Evolutionary conservation across 2,797 vertebrate species (phyloP).

Genomic region (Poecile montanus): DNA sequence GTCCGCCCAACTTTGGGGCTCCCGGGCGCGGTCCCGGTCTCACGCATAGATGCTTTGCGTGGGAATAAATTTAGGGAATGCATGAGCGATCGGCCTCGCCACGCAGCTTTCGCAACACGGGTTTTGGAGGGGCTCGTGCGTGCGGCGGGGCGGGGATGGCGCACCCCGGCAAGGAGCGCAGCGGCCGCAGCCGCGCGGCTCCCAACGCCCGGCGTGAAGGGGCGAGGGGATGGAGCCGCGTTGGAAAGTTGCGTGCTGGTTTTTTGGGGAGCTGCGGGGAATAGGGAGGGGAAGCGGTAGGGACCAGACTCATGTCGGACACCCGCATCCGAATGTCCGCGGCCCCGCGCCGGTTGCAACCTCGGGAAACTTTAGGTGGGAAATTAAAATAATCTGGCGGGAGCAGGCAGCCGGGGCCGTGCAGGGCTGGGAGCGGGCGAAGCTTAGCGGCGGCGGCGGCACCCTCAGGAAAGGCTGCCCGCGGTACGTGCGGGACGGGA

Average conservation of each 20-base stretch:
- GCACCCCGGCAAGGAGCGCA: neutral
- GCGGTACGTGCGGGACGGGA: neutral
- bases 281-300: neutral
- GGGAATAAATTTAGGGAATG: neutral
- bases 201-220: neutral
- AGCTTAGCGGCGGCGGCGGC: neutral
- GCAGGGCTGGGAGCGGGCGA: neutral
- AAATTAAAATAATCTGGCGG: neutral
- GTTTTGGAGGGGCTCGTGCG: neutral
- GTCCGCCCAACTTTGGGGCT: neutral
- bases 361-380: constrained; percentile 15
- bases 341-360: neutral
- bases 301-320: neutral
- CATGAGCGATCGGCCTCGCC: neutral
- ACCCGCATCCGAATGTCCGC: neutral
- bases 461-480: neutral
- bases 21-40: neutral
- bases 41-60: neutral
- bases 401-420: neutral
- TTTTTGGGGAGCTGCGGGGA: neutral
- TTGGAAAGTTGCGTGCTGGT: neutral
- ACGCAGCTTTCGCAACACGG: neutral
- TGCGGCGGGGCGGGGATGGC: neutral
- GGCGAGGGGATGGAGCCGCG: neutral
- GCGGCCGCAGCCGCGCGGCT: neutral